These are phyloP conservation scores for Sinocyclocheilus rhinocerous DNA, from an alignment of 2,113 vertebrate genomes.

Conservation along the genomic window DNA sequence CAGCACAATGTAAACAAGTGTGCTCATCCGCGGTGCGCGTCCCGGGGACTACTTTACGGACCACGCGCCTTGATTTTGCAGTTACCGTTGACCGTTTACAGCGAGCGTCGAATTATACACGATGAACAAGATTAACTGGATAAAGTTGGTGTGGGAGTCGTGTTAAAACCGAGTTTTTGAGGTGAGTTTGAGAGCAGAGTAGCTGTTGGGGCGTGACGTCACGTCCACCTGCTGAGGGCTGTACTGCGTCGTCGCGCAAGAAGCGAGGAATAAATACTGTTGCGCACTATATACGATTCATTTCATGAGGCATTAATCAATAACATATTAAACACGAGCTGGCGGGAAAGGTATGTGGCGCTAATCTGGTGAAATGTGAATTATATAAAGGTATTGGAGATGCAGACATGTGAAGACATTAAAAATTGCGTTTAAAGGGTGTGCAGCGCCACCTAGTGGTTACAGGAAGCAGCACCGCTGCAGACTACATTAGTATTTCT, in stretches of 20 bases:
- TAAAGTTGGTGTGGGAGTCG: background rate
- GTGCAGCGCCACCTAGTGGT: background rate
- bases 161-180: background rate
- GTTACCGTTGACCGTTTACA: too few relatives aligned
- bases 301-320: background rate
- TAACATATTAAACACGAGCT: background rate
- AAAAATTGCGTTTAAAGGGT: background rate
- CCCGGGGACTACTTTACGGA: conserved; percentile 23
- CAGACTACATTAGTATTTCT: too few relatives aligned
- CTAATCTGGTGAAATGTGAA: background rate
- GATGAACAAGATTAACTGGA: too few relatives aligned
- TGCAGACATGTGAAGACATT: background rate
- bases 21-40: conserved; percentile 40
- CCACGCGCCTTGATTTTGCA: too few relatives aligned
- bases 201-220: conserved; percentile 38
- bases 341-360: too few relatives aligned
- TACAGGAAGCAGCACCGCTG: too few relatives aligned
- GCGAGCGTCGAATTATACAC: background rate
- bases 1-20: conserved; percentile 59
- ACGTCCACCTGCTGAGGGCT: conserved; percentile 50
- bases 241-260: background rate
- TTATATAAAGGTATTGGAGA: background rate
- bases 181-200: background rate
- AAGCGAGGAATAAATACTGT: background rate
- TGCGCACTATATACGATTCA: background rate